Percentiles rank a stretch among this genome's conserved stretches.
phyloP scores from a whole-genome alignment of 2,113 vertebrate genomes.

The Zeus faber region DNA sequence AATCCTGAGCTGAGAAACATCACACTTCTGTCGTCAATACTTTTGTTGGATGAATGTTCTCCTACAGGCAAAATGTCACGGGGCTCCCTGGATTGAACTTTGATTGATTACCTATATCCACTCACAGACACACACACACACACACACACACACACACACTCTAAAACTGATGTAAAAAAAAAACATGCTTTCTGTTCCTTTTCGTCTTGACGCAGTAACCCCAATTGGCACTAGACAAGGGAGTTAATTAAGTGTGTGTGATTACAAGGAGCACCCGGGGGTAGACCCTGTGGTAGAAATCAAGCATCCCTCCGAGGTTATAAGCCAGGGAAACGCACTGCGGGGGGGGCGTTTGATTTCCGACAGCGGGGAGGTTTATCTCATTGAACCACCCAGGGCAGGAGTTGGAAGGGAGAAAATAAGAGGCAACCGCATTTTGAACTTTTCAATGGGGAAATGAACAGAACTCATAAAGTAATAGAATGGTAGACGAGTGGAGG shows the following conservation, averaged over 20 bases:
- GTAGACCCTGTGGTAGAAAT: not conserved
- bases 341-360: not conserved
- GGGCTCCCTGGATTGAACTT: not conserved
- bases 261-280: constrained; percentile 19
- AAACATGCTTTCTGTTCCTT: not conserved
- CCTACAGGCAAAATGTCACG: too few species aligned
- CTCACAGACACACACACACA: not conserved
- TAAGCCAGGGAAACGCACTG: not conserved
- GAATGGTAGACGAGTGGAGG: not conserved
- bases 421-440: not conserved
- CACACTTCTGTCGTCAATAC: too few species aligned
- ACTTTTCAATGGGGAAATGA: not conserved
- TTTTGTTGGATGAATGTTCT: too few species aligned
- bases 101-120: not conserved
- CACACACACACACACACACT: not conserved
- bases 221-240: constrained; percentile 34
- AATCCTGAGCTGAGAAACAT: not conserved
- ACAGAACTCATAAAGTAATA: not conserved
- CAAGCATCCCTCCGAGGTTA: not conserved
- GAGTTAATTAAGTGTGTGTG: constrained; percentile 40
- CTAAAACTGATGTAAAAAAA: not conserved
- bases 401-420: not conserved
- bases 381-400: not conserved
- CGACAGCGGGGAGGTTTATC: not conserved
- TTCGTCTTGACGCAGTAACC: constrained; percentile 10